Percentiles rank a stretch among this genome's conserved stretches.
Conservation (phyloP, 2,888 invertebrate species). For the Achlya flavicornis region DNA sequence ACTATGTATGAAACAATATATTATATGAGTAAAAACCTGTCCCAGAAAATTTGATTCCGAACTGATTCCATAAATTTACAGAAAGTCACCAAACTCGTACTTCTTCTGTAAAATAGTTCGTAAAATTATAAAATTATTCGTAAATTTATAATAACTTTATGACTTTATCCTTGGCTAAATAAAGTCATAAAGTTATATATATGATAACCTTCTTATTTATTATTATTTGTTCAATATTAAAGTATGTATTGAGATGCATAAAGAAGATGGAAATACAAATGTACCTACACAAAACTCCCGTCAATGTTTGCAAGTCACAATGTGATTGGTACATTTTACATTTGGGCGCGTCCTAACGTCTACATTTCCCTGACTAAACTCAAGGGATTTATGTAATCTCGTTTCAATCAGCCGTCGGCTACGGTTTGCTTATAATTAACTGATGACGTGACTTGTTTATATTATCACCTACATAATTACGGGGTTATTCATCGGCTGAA, state of each 20-base stretch:
- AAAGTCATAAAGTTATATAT: no score
- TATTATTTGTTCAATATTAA: neutral
- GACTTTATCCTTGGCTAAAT: no score
- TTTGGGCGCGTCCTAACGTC: constrained; percentile 1
- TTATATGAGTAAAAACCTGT: no score
- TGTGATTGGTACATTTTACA: constrained; percentile 19
- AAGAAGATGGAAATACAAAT: neutral
- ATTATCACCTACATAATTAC: constrained; percentile 18
- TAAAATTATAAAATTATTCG: no score
- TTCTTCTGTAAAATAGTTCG: no score
- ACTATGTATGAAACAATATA: no score
- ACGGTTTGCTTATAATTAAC: constrained; percentile 47
- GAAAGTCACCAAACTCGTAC: no score
- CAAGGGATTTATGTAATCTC: constrained; percentile 39
- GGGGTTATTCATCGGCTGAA: constrained; percentile 10
- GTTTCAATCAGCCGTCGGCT: constrained; percentile 40
- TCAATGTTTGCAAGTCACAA: neutral
- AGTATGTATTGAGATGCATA: neutral
- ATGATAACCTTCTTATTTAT: neutral
- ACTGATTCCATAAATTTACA: no score
- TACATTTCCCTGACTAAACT: constrained; percentile 25
- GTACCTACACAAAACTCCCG: neutral
- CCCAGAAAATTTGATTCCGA: no score
- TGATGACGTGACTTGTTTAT: constrained; percentile 37
- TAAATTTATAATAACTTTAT: no score